phyloP scores from a whole-genome alignment of 2,113 vertebrate species.

The Leptodactylus fuscus region DNA sequence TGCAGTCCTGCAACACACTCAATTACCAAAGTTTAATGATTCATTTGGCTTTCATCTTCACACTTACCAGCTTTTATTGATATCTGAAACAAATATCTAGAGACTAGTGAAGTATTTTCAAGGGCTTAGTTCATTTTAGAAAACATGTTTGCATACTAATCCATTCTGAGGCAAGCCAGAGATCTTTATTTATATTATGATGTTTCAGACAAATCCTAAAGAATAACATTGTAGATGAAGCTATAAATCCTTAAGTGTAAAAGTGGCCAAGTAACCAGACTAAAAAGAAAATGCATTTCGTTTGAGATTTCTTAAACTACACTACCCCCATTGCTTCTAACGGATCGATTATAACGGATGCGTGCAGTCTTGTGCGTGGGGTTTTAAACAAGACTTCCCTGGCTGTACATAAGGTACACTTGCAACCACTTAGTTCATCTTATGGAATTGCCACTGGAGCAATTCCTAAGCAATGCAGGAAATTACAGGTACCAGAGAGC shows the following conservation, averaged over 20 bases:
- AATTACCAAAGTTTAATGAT: constrained; percentile 15
- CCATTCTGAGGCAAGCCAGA: constrained; percentile 31
- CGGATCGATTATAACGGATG: too few relatives aligned
- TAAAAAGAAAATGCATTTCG: background rate
- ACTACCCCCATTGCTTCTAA: too few relatives aligned
- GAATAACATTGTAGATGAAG: constrained; percentile 33
- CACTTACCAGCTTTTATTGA: background rate
- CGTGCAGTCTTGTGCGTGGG: too few relatives aligned
- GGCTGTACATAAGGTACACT: too few relatives aligned
- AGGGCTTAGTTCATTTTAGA: constrained; percentile 7
- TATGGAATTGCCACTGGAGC: too few relatives aligned
- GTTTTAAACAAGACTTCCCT: too few relatives aligned
- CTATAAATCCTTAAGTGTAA: background rate
- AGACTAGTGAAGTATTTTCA: constrained; percentile 35
- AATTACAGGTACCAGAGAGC: too few relatives aligned
- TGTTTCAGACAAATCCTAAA: constrained; percentile 33
- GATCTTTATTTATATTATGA: constrained; percentile 37
- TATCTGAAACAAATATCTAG: constrained; percentile 5
- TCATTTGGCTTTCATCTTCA: constrained; percentile 40
- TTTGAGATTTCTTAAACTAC: too few relatives aligned
- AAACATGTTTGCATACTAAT: constrained; percentile 41
- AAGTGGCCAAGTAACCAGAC: background rate
- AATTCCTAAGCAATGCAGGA: too few relatives aligned
- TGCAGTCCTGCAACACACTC: background rate
- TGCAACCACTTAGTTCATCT: too few relatives aligned